Evolutionary conservation across 2,888 invertebrate species (phyloP), one percentile per base, ranked within the genome.

Genomic region (Crossocerus cetratus): DNA sequence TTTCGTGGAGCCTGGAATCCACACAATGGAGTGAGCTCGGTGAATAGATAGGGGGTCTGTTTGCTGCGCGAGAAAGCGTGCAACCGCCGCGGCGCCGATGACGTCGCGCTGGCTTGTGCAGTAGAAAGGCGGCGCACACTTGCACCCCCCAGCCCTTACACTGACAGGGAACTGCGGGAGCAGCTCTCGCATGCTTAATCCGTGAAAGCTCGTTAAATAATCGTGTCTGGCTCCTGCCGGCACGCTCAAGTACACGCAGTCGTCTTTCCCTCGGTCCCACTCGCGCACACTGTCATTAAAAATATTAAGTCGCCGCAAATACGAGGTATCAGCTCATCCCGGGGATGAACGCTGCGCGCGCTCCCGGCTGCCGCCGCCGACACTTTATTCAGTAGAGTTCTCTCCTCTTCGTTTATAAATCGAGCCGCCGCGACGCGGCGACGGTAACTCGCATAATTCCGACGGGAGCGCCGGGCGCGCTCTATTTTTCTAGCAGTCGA

Each of bases 1-100:
- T 84, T 86, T 83, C 82, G 74, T 76, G 77, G 80, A 74, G 73
- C 62, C 78, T 79, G 72, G 77, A 82, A 78, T 76, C 70, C 77
- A 77, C 77, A 84, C 85, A 85, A 85, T 86, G 75, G 83, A 80
- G 70, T 64, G 72, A 75, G 71, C 71, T 43, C 77, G 78, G 83
- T 84, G 83, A 85, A 86, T 84, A 84, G 84, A 83, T 79, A 83
- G 79, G 79, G 77, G 81, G 8, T n/a, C 82, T 86, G 83, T 85
- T 86, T 83, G 85, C 82, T 76, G 72, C 76, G 75, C 80, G 65
- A 81, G 76, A 74, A 70, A 71, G 60, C 68, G 70, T 75, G 69
- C 65, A 70, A 59, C 70, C 65, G 20, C 58, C 53, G 63, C 53
- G 23, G 57, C 58, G 16, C 58, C 68, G 45, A 20, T 54, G 55